Evolutionary conservation across 2,113 vertebrate species (phyloP), one percentile per base, ranked within the genome.

Genomic region (Zosterops borbonicus): DNA sequence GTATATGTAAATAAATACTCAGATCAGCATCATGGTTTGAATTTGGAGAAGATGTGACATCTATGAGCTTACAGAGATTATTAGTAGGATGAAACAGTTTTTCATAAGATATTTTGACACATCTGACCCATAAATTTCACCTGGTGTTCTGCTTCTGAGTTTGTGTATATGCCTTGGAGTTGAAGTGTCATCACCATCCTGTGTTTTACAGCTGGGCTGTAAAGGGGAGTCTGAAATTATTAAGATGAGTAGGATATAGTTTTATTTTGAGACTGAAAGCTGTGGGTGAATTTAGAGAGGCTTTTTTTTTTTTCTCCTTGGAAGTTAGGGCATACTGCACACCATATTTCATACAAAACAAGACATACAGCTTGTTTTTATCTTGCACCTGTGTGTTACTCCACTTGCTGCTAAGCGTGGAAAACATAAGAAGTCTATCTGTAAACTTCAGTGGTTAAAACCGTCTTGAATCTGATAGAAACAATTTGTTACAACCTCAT

Each of bases 101-200:
- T 89, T 78, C 58, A 3, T 35, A 91, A 44, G 28, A 16, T 89
- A 31, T 93, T 95, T 90, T 96, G 82, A 88, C 33, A 6, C 80
- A 75, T 50, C 68, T 92, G 88, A 95, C 74, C 74, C 35, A 75
- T 80, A 83, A 35, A 93, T 89, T 97, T 91, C 68, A 82, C 20
- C 42, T 46, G 13, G 15, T 64, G n/a, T 86, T 90, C 71, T 90
- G 29, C 9, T 89, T 83, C 68, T 71, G 27, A 62, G 27, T 92
- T 76, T 80, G 59, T 35, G 3, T 63, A 24, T 14, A 29, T 85
- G 68, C 63, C 63, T 65, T 64, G 80, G 82, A 80, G 70, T 39
- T 29, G 56, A 85, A 58, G 27, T 62, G 50, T 81, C 73, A 50
- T 67, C 64, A 50, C 12, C 17, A 29, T 56, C 64, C 60, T 71